Evolutionary conservation across 2,113 vertebrate species (phyloP), one percentile per base, ranked within the genome.

Genomic region (Indicator maculatus): DNA sequence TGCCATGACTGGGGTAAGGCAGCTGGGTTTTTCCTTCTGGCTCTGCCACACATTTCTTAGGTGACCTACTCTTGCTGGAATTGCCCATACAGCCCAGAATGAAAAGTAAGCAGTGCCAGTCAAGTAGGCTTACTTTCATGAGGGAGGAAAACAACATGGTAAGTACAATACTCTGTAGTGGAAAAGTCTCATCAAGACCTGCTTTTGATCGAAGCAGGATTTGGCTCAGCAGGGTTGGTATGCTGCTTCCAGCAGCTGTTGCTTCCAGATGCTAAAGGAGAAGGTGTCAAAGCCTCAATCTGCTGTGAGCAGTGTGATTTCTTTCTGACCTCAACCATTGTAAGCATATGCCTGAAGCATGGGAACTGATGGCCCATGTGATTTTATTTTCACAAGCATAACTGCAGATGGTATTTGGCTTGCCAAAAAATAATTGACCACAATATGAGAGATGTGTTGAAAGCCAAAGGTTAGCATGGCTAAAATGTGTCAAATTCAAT

Each of bases 401-500:
- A 76, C 78, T 86, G 90, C 85, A 91, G 88, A 92, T 72, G 83
- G 81, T 88, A 75, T 92, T 81, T 6, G 26, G 86, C 47, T 90
- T 63, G 60, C 78, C 91, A 38, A 74, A 89, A 81, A 89, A 75
- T 86, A 93, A 93, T 78, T 91, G 92, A 84, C 94, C 82, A 67
- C 95, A 82, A 63, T 71, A 78, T 27, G 89, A 71, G 73, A 89
- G 50, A 84, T 28, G 66, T 89, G 84, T 79, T 95, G 93, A 94
- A 97, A 95, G 89, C 67, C 82, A 89, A 96, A 93, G 76, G 93
- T 92, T 85, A 95, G 45, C 83, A 12, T 59, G 66, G 87, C 64
- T 92, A 90, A 95, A 95, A 89, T 52, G 67, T 72, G 84, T 89
- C 90, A 86, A 85, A 86, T 85, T 93, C 86, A 95, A 91, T 91